Conservation (phyloP, 2,113 vertebrate genomes). For the Pseudonaja textilis region DNA sequence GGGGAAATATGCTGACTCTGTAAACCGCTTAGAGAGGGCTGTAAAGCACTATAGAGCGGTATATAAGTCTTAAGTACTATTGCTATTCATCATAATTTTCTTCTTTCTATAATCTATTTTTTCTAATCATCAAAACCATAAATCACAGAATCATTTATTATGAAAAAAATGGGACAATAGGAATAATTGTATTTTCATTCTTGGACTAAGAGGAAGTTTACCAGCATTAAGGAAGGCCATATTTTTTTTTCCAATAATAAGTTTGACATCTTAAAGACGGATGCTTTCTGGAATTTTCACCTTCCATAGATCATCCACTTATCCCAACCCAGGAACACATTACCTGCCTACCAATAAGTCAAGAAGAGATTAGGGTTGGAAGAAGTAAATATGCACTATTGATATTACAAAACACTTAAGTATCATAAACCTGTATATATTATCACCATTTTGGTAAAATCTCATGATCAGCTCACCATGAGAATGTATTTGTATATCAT, state of each 20-base stretch:
- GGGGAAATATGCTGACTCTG: too few relatives aligned
- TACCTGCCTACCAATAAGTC: constrained; percentile 54
- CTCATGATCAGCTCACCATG: not conserved
- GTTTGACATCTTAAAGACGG: constrained; percentile 35
- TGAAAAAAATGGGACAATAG: constrained; percentile 7
- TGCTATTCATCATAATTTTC: not conserved
- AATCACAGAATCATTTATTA: not conserved
- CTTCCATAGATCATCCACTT: constrained; percentile 43
- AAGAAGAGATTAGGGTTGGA: constrained; percentile 23
- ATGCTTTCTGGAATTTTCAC: constrained; percentile 39
- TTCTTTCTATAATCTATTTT: not conserved
- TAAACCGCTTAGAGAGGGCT: too few relatives aligned
- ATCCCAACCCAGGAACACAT: constrained; percentile 38
- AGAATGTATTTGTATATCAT: not conserved
- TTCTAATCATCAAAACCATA: not conserved
- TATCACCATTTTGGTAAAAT: not conserved
- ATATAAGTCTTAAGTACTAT: too few relatives aligned
- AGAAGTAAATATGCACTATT: constrained; percentile 35
- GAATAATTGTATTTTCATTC: constrained; percentile 28
- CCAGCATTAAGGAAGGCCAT: constrained; percentile 40
- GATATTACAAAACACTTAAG: not conserved
- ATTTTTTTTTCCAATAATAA: constrained; percentile 32
- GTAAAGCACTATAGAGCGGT: too few relatives aligned
- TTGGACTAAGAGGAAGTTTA: constrained; percentile 40
- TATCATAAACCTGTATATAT: not conserved